Base-by-base conservation (phyloP, 2,797 vertebrate species). In the Artibeus lituratus region DNA sequence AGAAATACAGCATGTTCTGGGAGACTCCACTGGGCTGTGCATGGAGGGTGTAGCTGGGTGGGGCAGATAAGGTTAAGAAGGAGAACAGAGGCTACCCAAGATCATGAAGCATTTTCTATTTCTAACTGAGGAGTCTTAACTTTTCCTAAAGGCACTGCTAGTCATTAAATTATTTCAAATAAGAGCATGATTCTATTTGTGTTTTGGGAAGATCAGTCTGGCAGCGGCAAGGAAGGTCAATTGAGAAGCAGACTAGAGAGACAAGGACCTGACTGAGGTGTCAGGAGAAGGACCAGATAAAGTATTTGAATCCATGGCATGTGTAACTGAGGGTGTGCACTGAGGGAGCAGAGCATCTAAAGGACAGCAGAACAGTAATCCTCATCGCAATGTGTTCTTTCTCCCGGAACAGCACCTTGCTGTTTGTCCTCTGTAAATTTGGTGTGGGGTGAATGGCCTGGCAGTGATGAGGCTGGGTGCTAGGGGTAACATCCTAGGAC, bases 301-400 rank as follows among this genome's bases (percentile, higher is more conserved):
- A 55, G 70, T 12, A 22, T 42, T 22, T 22, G 35, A 22, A 9
- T 12, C n/a, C 24, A 10, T 1, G 3, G 14, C 24, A 19, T 15
- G 16, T 29, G 72, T 32, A 3, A 5, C 62, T 3, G 37, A 16
- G 35, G 35, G 18, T 24, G 37, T 62, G 62, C 8, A 12, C 47
- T 2, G 10, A 57, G 51, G 19, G 35, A 18, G 51, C n/a, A 11
- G 44, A 22, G 24, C 26, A 12, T 5, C 24, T 1, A 53, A 5
- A 37, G 67, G 67, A 37, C 18, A n/a, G 11, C 16, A 82, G 8
- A 19, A 19, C 16, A 49, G 11, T 14, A 14, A 1, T 8, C 18
- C 32, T 4, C 14, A 70, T 39, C 39, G 16, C 6, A 1, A 7
- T 0, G 12, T 7, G 0, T 0, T 29, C 11, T 67, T 37, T 22